phyloP scores from a whole-genome alignment of 2,797 vertebrate genomes.

The Sebastes hubbsi region DNA sequence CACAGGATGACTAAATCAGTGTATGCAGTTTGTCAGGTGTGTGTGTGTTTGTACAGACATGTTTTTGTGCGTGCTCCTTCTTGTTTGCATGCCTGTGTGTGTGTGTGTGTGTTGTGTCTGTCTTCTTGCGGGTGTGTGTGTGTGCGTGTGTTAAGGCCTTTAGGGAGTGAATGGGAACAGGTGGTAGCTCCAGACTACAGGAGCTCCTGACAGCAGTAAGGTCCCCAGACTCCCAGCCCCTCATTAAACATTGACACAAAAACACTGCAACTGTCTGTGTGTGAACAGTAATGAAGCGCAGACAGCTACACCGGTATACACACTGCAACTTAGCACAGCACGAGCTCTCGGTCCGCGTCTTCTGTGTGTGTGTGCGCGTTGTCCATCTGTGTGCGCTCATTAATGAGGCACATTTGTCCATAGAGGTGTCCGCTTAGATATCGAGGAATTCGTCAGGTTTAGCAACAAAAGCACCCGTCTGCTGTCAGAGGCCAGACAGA shows the following conservation, averaged over 20 bases:
- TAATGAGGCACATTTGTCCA: constrained; percentile 77
- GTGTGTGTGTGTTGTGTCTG: constrained; percentile 42
- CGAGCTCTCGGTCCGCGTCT: constrained; percentile 38
- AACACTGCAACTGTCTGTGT: constrained; percentile 82
- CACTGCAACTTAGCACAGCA: constrained; percentile 73
- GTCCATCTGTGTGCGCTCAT: constrained; percentile 70
- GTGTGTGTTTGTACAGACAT: constrained; percentile 51
- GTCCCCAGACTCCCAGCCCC: constrained; percentile 82
- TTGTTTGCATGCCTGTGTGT: constrained; percentile 60
- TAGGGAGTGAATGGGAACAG: constrained; percentile 78
- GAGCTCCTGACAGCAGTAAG: constrained; percentile 82
- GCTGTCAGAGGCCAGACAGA: constrained; percentile 68
- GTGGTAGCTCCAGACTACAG: constrained; percentile 82
- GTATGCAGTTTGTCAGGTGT: constrained; percentile 73
- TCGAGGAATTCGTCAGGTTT: constrained; percentile 72
- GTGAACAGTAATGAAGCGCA: constrained; percentile 80
- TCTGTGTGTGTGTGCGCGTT: constrained; percentile 12
- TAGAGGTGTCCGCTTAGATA: constrained; percentile 75
- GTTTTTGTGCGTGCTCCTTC: constrained; percentile 41
- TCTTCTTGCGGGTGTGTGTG: constrained; percentile 19
- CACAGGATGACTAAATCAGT: constrained; percentile 75
- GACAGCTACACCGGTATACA: constrained; percentile 66
- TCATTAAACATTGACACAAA: constrained; percentile 86
- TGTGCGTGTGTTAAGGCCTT: constrained; percentile 63
- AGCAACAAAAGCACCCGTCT: constrained; percentile 57